Conservation (phyloP, 2,888 invertebrate genomes). For the Orthonevra nobilis region DNA sequence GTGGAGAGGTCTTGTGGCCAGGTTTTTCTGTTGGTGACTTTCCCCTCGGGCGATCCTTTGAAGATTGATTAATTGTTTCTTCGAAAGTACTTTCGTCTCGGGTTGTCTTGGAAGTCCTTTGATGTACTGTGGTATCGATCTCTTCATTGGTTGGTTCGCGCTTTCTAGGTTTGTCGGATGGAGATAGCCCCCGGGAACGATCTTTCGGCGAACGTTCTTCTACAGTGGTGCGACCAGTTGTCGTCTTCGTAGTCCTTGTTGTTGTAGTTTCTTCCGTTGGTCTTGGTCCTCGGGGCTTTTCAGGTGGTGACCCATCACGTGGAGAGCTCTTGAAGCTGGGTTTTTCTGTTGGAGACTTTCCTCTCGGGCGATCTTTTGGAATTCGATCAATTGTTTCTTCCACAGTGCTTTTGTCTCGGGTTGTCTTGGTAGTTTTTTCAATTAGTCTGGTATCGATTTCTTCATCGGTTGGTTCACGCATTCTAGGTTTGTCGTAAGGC, state of each 20-base stretch:
- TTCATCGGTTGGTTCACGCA: conserved; percentile 24
- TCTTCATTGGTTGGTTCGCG: conserved; percentile 9
- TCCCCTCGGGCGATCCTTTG: conserved; percentile 14
- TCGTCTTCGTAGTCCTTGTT: no score
- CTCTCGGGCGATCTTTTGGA: no score
- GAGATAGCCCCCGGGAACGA: conserved; percentile 12
- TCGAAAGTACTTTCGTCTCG: conserved; percentile 2
- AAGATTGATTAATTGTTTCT: neutral
- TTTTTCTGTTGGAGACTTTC: no score
- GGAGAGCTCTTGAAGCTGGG: no score
- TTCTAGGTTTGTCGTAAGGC: conserved; percentile 43
- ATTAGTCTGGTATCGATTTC: no score
- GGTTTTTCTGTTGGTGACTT: conserved; percentile 17
- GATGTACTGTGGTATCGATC: neutral
- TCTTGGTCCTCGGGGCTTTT: conserved; percentile 3
- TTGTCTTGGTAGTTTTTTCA: no score
- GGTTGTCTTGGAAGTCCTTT: neutral
- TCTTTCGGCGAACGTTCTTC: no score
- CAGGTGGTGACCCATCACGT: conserved; percentile 28
- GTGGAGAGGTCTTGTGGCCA: neutral
- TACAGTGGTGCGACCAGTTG: no score
- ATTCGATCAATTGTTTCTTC: neutral
- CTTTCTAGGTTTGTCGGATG: conserved; percentile 12
- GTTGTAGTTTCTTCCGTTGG: no score
- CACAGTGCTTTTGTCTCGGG: neutral